Evolutionary conservation across 1,140 invertebrate genomes (phyloP), one percentile per base, ranked within the genome.

Genomic region (Brachionus rotundiformis): DNA sequence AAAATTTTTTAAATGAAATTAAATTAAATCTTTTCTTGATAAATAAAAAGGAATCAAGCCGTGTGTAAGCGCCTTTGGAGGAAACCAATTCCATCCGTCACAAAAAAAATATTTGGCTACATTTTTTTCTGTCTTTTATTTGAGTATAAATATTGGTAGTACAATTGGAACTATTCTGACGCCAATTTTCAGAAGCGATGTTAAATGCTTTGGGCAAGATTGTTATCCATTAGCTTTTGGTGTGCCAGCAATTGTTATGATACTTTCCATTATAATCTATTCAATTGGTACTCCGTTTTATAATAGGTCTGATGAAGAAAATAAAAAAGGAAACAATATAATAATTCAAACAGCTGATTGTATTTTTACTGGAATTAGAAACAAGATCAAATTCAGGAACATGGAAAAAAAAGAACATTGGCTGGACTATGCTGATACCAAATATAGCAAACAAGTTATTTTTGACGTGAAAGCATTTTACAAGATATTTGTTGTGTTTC

Each of bases 31-130:
- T 54, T 54, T 54, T 54, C 19, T 54, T n/a, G 19, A 61, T 11
- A 16, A 19, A 68, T 41, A 25, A 2, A 8, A 4, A 73, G 68
- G 96, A 1, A 98, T 99, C 84, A 99, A 99, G 86, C 95, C 97
- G 0, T 98, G 95, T 86, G 96, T 98, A 0, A 92, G 94, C 0
- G 93, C 96, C 0, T 98, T 99, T 87, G 97, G 97, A 23, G 97
- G 95, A 0, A 96, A 99, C 88, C 97, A 99, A 89, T 88, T 76
- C 23, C 29, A 79, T 29, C 63, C 49, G 31, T 25, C 33, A 3
- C 65, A 76, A 49, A 79, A 65, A 23, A 47, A 54, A 61, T 73
- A 73, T 29, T 5, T 65, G 0, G 19, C 41, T 16, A 75, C 29
- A 79, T 98, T 95, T 88, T 98, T 98, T 88, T 96, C 94, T 0